phyloP scores from a whole-genome alignment of 2,113 vertebrate species.

The Pholis gunnellus region DNA sequence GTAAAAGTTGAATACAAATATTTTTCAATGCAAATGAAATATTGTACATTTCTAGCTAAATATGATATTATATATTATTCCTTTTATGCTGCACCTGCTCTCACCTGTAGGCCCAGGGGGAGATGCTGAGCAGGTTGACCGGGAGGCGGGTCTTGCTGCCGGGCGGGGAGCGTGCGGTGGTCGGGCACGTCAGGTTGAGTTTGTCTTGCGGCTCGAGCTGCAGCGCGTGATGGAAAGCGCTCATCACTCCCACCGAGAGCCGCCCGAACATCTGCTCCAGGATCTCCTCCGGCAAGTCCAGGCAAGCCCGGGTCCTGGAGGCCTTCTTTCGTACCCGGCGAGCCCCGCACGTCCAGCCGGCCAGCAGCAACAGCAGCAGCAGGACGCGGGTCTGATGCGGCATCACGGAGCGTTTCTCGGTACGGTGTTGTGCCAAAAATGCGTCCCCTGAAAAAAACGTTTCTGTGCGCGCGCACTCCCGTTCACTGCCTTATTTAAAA shows the following conservation, averaged over 20 bases:
- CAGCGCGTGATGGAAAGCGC: constrained; percentile 95
- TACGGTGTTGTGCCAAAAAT: neutral
- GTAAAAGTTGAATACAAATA: neutral
- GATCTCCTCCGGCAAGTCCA: constrained; percentile 91
- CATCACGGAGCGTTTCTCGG: constrained; percentile 51
- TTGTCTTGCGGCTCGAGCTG: constrained; percentile 88
- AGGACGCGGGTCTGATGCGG: constrained; percentile 55
- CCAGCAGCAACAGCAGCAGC: constrained; percentile 50
- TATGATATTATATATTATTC: no score
- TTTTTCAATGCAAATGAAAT: neutral
- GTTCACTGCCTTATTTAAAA: neutral
- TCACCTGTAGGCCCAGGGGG: constrained; percentile 97
- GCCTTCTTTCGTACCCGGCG: constrained; percentile 78
- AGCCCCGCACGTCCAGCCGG: constrained; percentile 44
- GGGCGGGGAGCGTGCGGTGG: constrained; percentile 62
- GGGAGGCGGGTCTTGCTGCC: constrained; percentile 85
- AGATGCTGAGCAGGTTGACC: constrained; percentile 92
- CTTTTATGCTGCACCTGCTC: neutral
- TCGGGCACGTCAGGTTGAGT: constrained; percentile 89
- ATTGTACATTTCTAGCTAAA: neutral
- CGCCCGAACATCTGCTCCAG: constrained; percentile 95
- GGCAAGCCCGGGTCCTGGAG: constrained; percentile 83
- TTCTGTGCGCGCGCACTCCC: no score
- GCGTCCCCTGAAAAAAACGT: no score
- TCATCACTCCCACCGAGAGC: constrained; percentile 92